Evolutionary conservation across 1,140 invertebrate genomes (phyloP), one percentile per base, ranked within the genome.

Genomic region (Cydia amplana): DNA sequence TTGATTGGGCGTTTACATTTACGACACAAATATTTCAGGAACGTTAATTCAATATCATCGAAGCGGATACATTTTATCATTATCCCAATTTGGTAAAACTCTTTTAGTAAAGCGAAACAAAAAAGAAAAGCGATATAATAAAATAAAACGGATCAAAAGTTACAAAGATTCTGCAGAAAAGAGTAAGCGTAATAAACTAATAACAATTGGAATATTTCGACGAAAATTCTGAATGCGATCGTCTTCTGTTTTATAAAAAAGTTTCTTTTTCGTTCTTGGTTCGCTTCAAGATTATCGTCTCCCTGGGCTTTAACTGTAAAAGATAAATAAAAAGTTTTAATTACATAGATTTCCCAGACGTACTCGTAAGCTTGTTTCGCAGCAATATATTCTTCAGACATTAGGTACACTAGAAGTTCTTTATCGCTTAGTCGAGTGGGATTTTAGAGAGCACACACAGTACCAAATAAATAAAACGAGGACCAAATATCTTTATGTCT

Each of bases 311-410:
- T 9, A 18, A 55, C 16, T 18, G 55, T 23, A 23, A 20, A 60
- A 60, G 51, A 60, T 60, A 23, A 60, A 60, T 9, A 20, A 23
- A 20, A 60, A 51, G 51, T 60, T 60, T 60, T 20, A 60, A 20
- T 60, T 60, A 20, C 5, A 23, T 60, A 51, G 49, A 51, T 60
- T 60, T 60, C 51, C 51, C 51, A 60, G 18, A 60, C 51, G 51
- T 60, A 20, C 1, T 10, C 6, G 0, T 9, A 60, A 60, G 51
- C 51, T 20, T 60, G 18, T 60, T 23, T 23, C n/a, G 18, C 51
- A 7, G 51, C 18, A 18, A 60, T 60, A 60, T 20, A 20, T 60
- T 60, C 4, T 60, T 60, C 20, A 60, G n/a, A 60, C 7, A 4
- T 60, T 20, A 60, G 16, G n/a, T 12, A 23, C 7, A 40, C 36